Evolutionary conservation across 2,888 invertebrate genomes (phyloP).

Genomic region (Mamestra brassicae): DNA sequence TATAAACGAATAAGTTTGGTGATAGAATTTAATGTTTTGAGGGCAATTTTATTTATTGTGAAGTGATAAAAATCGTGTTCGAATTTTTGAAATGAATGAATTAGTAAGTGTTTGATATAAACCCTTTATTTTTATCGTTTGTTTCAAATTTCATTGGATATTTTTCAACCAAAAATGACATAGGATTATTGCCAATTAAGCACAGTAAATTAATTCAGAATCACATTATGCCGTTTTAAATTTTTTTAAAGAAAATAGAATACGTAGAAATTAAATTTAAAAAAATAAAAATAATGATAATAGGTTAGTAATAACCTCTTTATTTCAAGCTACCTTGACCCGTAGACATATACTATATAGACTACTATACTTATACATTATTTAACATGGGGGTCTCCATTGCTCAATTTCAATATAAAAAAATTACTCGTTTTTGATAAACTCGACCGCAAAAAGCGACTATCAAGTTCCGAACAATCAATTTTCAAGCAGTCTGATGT

Average conservation of each 20-base stretch:
- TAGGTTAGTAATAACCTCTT: neutral
- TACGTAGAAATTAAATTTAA: neutral
- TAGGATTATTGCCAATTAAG: neutral
- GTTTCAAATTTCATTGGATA: neutral
- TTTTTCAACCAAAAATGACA: too few relatives aligned
- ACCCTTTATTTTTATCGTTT: neutral
- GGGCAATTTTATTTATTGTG: neutral
- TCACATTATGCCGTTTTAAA: neutral
- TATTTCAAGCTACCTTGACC: too few relatives aligned
- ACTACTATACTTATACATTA: too few relatives aligned
- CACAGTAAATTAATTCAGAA: neutral
- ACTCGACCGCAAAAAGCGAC: too few relatives aligned
- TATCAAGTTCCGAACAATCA: too few relatives aligned
- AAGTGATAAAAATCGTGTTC: constrained; percentile 5
- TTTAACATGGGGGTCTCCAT: too few relatives aligned
- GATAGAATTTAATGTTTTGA: neutral
- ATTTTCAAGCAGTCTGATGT: too few relatives aligned
- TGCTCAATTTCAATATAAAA: too few relatives aligned
- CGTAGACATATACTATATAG: too few relatives aligned
- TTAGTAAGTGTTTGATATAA: constrained; percentile 35
- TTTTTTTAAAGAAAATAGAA: too few relatives aligned
- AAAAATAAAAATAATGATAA: neutral
- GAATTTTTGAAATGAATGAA: constrained; percentile 26
- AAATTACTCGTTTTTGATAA: too few relatives aligned
- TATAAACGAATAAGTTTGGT: neutral